phyloP scores from a whole-genome alignment of 2,888 invertebrate species.

The Hoplodrina ambigua region DNA sequence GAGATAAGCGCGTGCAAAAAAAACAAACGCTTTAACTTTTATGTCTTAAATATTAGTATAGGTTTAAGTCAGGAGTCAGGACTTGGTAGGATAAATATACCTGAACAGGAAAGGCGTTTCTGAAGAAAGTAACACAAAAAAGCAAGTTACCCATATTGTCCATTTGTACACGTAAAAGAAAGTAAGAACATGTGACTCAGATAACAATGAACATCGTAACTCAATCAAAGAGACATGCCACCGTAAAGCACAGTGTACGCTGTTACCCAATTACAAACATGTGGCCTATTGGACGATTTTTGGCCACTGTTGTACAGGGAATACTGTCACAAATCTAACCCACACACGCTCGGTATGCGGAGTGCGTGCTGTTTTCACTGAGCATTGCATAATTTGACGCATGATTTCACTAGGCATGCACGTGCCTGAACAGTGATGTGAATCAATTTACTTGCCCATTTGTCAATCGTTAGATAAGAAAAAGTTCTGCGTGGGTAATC shows the following conservation, averaged over 20 bases:
- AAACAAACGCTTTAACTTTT: too few relatives aligned
- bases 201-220: slow-evolving; percentile 10
- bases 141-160: slow-evolving; percentile 10
- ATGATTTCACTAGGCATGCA: slow-evolving; percentile 71
- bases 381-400: slow-evolving; percentile 78
- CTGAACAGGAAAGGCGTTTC: slow-evolving; percentile 2
- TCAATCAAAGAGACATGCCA: slow-evolving; percentile 10
- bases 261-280: slow-evolving; percentile 26
- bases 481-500: slow-evolving; percentile 21
- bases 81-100: background rate
- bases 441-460: slow-evolving; percentile 61
- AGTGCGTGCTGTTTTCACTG: slow-evolving; percentile 75
- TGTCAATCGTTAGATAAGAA: slow-evolving; percentile 57
- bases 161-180: slow-evolving; percentile 37
- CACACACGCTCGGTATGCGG: slow-evolving; percentile 65
- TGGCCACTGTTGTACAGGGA: slow-evolving; percentile 41
- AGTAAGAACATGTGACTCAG: slow-evolving; percentile 33
- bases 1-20: too few relatives aligned
- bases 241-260: background rate
- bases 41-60: too few relatives aligned
- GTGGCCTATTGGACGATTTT: slow-evolving; percentile 24
- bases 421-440: slow-evolving; percentile 62
- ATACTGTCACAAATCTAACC: slow-evolving; percentile 64
- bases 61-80: too few relatives aligned
- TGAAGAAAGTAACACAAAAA: slow-evolving; percentile 7